phyloP scores from a whole-genome alignment of 2,888 invertebrate genomes.

The Myathropa florea region DNA sequence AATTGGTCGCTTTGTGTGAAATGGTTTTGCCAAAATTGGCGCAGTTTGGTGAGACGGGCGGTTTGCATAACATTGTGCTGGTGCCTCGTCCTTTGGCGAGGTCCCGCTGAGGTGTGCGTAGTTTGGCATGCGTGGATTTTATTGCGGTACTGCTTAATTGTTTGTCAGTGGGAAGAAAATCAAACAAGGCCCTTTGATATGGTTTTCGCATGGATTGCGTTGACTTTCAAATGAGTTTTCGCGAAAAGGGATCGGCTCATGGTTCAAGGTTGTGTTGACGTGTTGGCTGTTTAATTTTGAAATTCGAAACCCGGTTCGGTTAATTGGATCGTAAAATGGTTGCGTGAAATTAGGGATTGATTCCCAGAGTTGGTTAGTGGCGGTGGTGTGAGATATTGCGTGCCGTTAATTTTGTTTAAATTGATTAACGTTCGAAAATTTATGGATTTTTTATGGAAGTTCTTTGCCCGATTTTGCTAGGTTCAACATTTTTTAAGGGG shows the following conservation, averaged over 20 bases:
- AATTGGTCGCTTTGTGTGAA: slow-evolving; percentile 41
- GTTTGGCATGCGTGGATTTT: slow-evolving; percentile 19
- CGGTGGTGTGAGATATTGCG: not conserved
- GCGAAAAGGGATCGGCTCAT: not conserved
- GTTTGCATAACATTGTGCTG: slow-evolving; percentile 60
- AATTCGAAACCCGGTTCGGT: not conserved
- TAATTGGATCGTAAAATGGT: not conserved
- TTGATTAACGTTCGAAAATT: no score
- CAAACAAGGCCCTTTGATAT: slow-evolving; percentile 58
- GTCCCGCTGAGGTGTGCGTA: slow-evolving; percentile 2
- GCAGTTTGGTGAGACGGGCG: slow-evolving; percentile 30
- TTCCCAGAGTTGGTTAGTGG: not conserved
- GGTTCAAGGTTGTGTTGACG: slow-evolving; percentile 3
- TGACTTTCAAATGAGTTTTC: slow-evolving; percentile 29
- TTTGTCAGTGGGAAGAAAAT: slow-evolving; percentile 42
- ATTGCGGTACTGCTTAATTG: slow-evolving; percentile 32
- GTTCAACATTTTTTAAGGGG: no score
- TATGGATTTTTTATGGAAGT: no score
- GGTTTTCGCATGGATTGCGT: slow-evolving; percentile 36
- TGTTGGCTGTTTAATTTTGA: not conserved
- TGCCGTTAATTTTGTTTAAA: no score
- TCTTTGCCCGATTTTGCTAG: no score
- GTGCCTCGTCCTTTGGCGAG: not conserved
- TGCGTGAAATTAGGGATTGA: not conserved
- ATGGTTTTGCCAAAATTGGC: slow-evolving; percentile 56